Base-by-base conservation (phyloP, 2,888 invertebrate species). In the Halictus quadricinctus region DNA sequence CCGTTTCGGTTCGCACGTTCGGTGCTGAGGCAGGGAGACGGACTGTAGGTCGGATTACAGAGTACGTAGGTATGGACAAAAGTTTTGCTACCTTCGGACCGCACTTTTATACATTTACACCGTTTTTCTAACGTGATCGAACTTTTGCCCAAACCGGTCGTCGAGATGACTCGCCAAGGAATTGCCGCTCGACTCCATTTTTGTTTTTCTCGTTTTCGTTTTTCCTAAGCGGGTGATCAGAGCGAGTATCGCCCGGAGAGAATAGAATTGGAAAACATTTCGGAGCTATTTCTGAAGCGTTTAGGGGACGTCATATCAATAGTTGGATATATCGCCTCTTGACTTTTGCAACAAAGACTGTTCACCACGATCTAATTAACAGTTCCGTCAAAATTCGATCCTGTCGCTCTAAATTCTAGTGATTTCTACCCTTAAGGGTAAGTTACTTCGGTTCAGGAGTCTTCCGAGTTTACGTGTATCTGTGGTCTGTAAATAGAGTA, bases 71-170 rank as follows among this genome's bases (percentile, higher is more conserved):
- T 86, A 78, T 89, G 90, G 91, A 92, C 90, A 91, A 93, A 91
- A 92, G 90, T 93, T 92, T 88, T 76, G 78, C 82, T 81, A 88
- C 85, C 85, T 84, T 88, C 87, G 81, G 87, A 85, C 89, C 79
- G 85, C 87, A 92, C 90, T 93, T 93, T 94, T 94, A 93, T 93
- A 94, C 91, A 92, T 93, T 93, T 93, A 92, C 93, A 93, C 91
- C 78, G 85, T 92, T 93, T 58, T 91, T 91, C 85, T 88, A 91
- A 87, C 83, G 77, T 80, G 80, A 88, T 77, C 77, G 66, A 91
- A 92, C 91, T 92, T 91, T 91, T 92, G 92, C 90, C 91, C 90
- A 87, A 85, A 89, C 85, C 85, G 84, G 72, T 78, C 77, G 79
- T 77, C 76, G 82, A 77, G 79, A 75, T 81, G 76, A 79, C 79